phyloP scores from a whole-genome alignment of 2,888 invertebrate genomes.

The Drosophila affinis region DNA sequence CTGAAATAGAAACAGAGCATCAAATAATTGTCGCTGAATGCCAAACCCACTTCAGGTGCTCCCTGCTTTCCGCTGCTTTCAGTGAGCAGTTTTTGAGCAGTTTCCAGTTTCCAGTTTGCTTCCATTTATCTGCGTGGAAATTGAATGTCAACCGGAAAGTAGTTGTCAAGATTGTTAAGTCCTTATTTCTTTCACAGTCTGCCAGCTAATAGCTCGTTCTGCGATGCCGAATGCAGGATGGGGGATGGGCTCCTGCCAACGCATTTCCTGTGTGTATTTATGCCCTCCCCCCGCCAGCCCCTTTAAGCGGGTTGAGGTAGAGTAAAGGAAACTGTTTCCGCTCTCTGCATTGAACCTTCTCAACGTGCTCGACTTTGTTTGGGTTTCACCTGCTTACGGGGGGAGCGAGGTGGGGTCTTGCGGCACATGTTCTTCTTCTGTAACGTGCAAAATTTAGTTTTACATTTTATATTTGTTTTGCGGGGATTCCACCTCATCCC shows the following conservation, averaged over 20 bases:
- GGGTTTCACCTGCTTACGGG: constrained; percentile 16
- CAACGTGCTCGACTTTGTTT: constrained; percentile 46
- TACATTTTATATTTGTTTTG: constrained; percentile 72
- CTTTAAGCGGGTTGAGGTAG: constrained; percentile 29
- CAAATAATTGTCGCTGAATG: constrained; percentile 37
- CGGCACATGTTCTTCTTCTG: constrained; percentile 8
- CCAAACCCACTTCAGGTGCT: constrained; percentile 34
- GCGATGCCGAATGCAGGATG: neutral
- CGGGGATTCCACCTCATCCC: constrained; percentile 46
- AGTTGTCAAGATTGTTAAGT: constrained; percentile 84
- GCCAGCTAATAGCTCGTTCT: constrained; percentile 49
- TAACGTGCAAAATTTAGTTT: constrained; percentile 75
- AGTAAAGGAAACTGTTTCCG: constrained; percentile 55
- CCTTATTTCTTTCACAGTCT: constrained; percentile 75
- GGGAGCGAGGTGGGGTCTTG: too few relatives aligned
- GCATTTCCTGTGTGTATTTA: constrained; percentile 19
- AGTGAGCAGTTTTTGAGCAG: constrained; percentile 27
- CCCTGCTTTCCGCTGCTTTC: neutral
- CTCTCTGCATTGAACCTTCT: constrained; percentile 37
- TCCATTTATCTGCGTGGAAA: constrained; percentile 80
- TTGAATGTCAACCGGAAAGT: constrained; percentile 84
- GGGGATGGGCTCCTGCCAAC: constrained; percentile 40
- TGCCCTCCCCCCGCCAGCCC: constrained; percentile 14
- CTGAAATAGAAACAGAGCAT: constrained; percentile 26
- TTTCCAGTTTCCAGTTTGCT: constrained; percentile 40